Conservation (phyloP, 2,113 vertebrate genomes). For the Ptilonorhynchus violaceus region DNA sequence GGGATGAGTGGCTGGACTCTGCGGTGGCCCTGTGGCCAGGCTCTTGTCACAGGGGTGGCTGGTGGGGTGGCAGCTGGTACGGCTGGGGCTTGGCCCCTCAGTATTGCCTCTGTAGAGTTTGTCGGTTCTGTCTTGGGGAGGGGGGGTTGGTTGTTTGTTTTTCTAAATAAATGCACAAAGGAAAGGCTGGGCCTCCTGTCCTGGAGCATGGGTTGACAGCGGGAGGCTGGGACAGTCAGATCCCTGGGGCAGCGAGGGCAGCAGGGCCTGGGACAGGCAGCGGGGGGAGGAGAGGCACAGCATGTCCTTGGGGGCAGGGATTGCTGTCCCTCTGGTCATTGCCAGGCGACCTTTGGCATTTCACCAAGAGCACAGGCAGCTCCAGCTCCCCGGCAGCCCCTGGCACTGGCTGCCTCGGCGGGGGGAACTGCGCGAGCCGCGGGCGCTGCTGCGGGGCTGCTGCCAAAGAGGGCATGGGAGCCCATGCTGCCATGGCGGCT, state of each 20-base stretch:
- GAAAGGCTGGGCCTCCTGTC: neutral
- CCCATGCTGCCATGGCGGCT: neutral
- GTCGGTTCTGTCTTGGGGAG: neutral
- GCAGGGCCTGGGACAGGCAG: neutral
- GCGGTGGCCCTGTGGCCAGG: neutral
- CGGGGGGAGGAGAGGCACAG: neutral
- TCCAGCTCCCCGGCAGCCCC: conserved; percentile 14
- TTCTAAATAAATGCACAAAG: conserved; percentile 60
- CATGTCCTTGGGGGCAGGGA: neutral
- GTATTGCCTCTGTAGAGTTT: conserved; percentile 32
- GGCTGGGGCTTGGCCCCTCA: neutral
- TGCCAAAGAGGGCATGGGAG: conserved; percentile 43
- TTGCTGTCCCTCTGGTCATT: neutral
- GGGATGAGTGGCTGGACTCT: neutral
- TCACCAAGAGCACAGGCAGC: neutral
- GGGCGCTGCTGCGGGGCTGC: accelerated
- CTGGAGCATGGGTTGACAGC: accelerated
- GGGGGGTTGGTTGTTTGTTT: neutral
- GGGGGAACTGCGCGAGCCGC: neutral
- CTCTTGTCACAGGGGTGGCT: neutral
- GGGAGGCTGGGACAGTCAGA: neutral
- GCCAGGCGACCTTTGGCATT: conserved; percentile 1
- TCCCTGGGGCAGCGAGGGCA: neutral
- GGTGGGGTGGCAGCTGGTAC: neutral
- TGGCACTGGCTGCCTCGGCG: neutral